These are phyloP conservation scores for Sialia sialis DNA, from an alignment of 2,113 vertebrate species.

Conservation along the genomic window DNA sequence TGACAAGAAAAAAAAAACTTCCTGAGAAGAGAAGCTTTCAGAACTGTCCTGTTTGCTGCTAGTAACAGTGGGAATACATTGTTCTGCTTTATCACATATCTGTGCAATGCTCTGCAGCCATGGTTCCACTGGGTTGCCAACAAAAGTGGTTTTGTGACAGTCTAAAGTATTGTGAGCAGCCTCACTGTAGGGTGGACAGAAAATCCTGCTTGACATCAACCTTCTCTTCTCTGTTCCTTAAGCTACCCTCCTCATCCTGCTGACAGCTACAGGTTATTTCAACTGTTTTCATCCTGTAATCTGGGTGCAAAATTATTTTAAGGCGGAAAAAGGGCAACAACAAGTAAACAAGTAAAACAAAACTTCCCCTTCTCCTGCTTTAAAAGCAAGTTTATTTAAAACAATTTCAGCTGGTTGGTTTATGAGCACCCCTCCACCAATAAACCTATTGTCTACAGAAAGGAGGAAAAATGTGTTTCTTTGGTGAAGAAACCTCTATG, in stretches of 20 bases:
- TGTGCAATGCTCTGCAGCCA: not conserved
- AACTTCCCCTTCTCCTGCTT: not conserved
- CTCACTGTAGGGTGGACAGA: not conserved
- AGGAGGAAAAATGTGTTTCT: not conserved
- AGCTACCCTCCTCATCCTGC: not conserved
- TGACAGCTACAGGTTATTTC: not conserved
- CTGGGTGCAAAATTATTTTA: not conserved
- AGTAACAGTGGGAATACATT: not conserved
- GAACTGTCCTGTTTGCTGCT: not conserved
- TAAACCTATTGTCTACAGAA: not conserved
- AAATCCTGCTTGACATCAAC: not conserved
- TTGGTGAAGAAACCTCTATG: not conserved
- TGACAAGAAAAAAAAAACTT: not conserved
- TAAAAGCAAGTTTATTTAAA: not conserved
- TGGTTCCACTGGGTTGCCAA: accelerated
- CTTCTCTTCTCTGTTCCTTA: not conserved
- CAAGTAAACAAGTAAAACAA: not conserved
- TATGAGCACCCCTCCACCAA: not conserved
- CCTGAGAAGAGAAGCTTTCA: not conserved
- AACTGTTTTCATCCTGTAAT: not conserved
- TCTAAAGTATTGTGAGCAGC: not conserved
- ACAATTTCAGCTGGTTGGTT: not conserved
- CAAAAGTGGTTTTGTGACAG: not conserved
- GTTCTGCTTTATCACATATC: not conserved
- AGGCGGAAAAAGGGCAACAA: not conserved